Evolutionary conservation across 1,140 invertebrate genomes (phyloP).

Genomic region (Dendrolimus kikuchii): DNA sequence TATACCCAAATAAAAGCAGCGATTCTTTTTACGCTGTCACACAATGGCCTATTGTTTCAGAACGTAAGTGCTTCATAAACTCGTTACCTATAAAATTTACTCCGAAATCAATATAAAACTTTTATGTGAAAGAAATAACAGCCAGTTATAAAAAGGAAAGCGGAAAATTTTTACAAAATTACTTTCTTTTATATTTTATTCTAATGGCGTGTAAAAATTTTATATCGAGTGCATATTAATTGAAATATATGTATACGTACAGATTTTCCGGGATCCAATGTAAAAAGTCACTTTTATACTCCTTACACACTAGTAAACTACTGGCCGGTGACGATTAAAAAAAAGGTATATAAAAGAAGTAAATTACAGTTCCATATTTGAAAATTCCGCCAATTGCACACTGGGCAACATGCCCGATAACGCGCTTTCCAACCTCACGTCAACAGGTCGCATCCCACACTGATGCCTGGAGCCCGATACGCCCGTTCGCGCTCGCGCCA

Average conservation of each 20-base stretch:
- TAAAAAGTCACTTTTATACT: neutral
- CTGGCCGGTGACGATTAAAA: neutral
- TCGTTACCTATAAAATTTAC: constrained; percentile 19
- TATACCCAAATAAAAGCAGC: neutral
- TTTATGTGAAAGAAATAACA: constrained; percentile 3
- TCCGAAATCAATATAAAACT: constrained; percentile 16
- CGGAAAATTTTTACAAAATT: neutral
- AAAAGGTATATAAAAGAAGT: neutral
- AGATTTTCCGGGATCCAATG: neutral
- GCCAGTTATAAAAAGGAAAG: constrained; percentile 6
- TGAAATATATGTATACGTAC: neutral
- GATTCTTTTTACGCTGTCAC: constrained; percentile 5
- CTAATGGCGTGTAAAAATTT: no score
- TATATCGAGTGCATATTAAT: no score
- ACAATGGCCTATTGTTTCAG: constrained; percentile 21
- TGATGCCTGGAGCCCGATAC: constrained; percentile 26
- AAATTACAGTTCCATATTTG: constrained; percentile 31
- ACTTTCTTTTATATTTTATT: neutral
- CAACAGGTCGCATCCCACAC: constrained; percentile 65
- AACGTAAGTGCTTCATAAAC: constrained; percentile 27
- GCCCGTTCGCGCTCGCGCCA: constrained; percentile 60
- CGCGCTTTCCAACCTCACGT: constrained; percentile 47
- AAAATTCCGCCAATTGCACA: constrained; percentile 32
- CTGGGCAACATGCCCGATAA: constrained; percentile 12
- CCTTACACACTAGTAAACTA: neutral